Conservation (phyloP, 2,113 vertebrate genomes). For the Apodemus speciosus region DNA sequence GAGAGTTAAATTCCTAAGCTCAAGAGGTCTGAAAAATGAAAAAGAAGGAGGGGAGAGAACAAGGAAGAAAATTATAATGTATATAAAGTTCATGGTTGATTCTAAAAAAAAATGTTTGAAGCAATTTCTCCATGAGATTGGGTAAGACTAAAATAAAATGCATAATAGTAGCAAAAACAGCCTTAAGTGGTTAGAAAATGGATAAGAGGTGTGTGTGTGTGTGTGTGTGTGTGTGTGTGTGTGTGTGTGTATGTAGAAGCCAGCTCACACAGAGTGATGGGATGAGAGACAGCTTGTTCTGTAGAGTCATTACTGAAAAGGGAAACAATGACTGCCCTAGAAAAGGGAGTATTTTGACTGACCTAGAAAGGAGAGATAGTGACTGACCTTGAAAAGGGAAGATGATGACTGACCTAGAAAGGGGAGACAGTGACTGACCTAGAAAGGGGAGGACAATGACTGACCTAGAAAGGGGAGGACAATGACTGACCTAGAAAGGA, state of each 20-base stretch:
- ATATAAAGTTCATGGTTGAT: not conserved
- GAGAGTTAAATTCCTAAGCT: not conserved
- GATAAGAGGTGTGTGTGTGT: not conserved
- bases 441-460: not conserved
- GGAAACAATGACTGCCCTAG: too few species aligned
- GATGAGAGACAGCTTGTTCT: not conserved
- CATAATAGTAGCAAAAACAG: not conserved
- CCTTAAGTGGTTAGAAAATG: fast-evolving
- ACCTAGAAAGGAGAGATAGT: not conserved
- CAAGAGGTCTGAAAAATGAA: not conserved
- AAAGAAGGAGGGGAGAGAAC: not conserved
- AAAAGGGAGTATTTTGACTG: not conserved
- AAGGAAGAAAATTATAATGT: not conserved
- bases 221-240: not conserved
- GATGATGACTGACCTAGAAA: too few species aligned
- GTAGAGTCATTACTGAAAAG: not conserved
- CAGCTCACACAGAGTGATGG: not conserved
- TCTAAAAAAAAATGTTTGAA: not conserved
- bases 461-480: too few species aligned
- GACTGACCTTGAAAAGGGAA: not conserved
- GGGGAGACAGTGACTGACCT: too few species aligned
- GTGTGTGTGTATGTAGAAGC: not conserved
- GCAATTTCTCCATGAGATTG: not conserved
- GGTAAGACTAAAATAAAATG: not conserved
- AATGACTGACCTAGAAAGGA: too few species aligned